Evolutionary conservation across 1,140 invertebrate species (phyloP), one percentile per base, ranked within the genome.

Genomic region (Drosophila kanapiae): DNA sequence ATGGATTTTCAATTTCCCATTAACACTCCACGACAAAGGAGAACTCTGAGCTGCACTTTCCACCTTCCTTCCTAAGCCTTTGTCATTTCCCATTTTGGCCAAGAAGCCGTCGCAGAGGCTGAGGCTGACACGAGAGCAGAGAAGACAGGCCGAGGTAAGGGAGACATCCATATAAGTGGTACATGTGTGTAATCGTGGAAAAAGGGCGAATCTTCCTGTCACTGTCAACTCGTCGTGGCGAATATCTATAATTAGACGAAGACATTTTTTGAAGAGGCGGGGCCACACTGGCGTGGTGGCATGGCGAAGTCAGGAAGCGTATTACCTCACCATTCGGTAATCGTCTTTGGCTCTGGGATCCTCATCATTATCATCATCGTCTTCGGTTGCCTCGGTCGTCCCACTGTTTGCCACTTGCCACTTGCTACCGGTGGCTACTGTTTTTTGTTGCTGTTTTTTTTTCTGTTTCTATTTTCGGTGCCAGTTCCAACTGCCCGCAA

Each of bases 1-100:
- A 88, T 88, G 84, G 84, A 88, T 88, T 88, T 88, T 88, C 85
- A 88, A 88, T 88, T 88, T 88, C 69, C 74, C 84, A 88, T 87
- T 88, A 88, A 88, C 85, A 81, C 84, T 69, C 45, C 18, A 31
- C 63, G 61, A 68, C 69, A 74, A 54, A 62, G 51, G 74, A 27
- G 58, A 75, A 35, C 51, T 14, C 27, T 33, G n/a, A 47, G 42
- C 42, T 58, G 54, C 75, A 64, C 45, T 45, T n/a, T 38, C 6
- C 35, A 2, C 38, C 45, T 31, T 33, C 18, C 33, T n/a, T 16
- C 11, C 56, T 48, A 48, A 75, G 59, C 45, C 75, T 58, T 75
- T 78, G 75, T 70, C 67, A 71, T 48, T 72, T 58, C 16, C 51
- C 42, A 23, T 58, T 57, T 53, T 0, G 62, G 37, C 53, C 53